Conservation (phyloP, 2,888 invertebrate species). For the Clitarchus hookeri region DNA sequence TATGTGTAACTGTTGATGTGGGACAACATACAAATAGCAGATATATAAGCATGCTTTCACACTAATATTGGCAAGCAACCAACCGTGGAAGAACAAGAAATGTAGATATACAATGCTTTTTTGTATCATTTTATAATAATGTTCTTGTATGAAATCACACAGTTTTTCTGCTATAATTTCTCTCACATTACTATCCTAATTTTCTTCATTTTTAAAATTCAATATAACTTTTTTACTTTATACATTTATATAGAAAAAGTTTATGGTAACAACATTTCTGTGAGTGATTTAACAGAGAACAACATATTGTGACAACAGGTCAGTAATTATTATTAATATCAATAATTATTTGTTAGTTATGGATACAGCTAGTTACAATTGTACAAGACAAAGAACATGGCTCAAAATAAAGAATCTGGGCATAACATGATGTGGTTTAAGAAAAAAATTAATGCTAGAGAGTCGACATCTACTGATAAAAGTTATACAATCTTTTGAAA, state of each 20-base stretch:
- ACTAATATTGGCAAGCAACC: constrained; percentile 40
- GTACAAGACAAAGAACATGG: constrained; percentile 34
- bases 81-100: constrained; percentile 45
- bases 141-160: constrained; percentile 44
- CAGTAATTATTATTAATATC: constrained; percentile 33
- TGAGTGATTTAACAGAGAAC: constrained; percentile 38
- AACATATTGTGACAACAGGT: constrained; percentile 41
- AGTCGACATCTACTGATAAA: constrained; percentile 32
- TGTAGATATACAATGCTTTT: constrained; percentile 41
- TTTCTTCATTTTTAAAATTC: constrained; percentile 38
- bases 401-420: constrained; percentile 26
- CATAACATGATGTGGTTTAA: neutral
- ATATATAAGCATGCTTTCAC: constrained; percentile 40
- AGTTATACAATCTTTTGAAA: constrained; percentile 22
- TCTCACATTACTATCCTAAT: constrained; percentile 41
- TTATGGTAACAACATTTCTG: constrained; percentile 39
- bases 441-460: constrained; percentile 23
- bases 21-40: constrained; percentile 30
- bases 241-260: constrained; percentile 45
- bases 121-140: constrained; percentile 42
- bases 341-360: constrained; percentile 33
- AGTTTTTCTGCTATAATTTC: constrained; percentile 33
- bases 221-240: constrained; percentile 33
- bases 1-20: constrained; percentile 19
- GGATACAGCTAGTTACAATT: constrained; percentile 35